These are phyloP conservation scores for Sicus ferrugineus DNA, from an alignment of 2,888 invertebrate species.

Conservation along the genomic window DNA sequence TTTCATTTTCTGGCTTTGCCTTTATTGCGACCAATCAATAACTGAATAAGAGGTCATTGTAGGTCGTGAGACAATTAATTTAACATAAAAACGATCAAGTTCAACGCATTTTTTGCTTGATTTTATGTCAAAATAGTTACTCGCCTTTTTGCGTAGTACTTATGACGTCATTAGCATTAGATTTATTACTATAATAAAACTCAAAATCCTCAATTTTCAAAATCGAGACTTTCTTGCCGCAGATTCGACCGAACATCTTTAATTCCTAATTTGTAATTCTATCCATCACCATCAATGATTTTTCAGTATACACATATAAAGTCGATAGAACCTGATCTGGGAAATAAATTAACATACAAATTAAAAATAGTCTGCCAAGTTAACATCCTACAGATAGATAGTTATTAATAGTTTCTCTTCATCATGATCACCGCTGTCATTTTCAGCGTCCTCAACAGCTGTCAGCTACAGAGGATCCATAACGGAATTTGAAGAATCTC, in stretches of 20 bases:
- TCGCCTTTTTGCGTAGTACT: not conserved
- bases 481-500: slow-evolving; percentile 25
- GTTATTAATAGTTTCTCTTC: slow-evolving; percentile 14
- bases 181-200: too few relatives aligned
- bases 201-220: not conserved
- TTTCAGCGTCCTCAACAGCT: not conserved
- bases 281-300: too few relatives aligned
- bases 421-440: not conserved
- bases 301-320: not conserved
- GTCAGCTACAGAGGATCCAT: slow-evolving; percentile 18
- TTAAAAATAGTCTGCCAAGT: slow-evolving; percentile 13
- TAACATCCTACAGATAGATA: not conserved
- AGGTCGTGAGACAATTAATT: slow-evolving; percentile 63
- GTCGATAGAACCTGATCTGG: not conserved
- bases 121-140: not conserved
- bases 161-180: too few relatives aligned
- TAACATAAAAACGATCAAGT: slow-evolving; percentile 23
- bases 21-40: slow-evolving; percentile 65
- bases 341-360: slow-evolving; percentile 19
- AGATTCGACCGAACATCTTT: too few relatives aligned
- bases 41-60: slow-evolving; percentile 62
- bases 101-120: slow-evolving; percentile 8
- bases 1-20: slow-evolving; percentile 43
- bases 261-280: too few relatives aligned
- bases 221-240: too few relatives aligned